Conservation (phyloP, 2,888 invertebrate species). For the Phengaris alcon region DNA sequence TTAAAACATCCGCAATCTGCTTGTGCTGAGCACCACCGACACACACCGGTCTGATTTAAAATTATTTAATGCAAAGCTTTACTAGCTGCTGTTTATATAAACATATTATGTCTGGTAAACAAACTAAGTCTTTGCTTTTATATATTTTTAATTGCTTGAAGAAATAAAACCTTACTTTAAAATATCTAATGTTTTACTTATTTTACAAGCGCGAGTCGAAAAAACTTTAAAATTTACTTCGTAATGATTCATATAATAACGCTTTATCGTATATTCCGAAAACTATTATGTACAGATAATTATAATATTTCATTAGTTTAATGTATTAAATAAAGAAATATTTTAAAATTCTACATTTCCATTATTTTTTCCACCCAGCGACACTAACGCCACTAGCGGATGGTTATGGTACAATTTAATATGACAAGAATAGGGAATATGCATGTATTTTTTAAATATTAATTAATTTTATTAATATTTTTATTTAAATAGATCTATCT, state of each 20-base stretch:
- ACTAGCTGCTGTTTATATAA: not conserved
- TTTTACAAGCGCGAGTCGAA: not conserved
- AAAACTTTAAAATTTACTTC: not conserved
- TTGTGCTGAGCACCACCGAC: too few species aligned
- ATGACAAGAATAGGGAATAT: too few species aligned
- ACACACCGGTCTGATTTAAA: not conserved
- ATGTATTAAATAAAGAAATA: constrained; percentile 28
- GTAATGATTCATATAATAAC: not conserved
- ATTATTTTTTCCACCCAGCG: not conserved
- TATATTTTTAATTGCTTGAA: not conserved
- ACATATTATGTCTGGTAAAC: not conserved
- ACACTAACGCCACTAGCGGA: not conserved
- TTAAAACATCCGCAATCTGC: too few species aligned
- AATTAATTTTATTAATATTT: too few species aligned
- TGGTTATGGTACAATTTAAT: not conserved
- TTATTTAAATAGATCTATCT: too few species aligned
- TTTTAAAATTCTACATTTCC: not conserved
- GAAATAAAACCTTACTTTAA: too few species aligned
- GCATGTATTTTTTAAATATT: too few species aligned
- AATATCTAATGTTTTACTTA: not conserved
- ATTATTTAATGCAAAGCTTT: not conserved
- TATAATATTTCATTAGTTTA: constrained; percentile 25
- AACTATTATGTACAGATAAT: constrained; percentile 28
- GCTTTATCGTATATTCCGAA: not conserved
- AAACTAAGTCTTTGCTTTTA: not conserved